Conservation (phyloP, 2,797 vertebrate species). For the Halcyon badia region DNA sequence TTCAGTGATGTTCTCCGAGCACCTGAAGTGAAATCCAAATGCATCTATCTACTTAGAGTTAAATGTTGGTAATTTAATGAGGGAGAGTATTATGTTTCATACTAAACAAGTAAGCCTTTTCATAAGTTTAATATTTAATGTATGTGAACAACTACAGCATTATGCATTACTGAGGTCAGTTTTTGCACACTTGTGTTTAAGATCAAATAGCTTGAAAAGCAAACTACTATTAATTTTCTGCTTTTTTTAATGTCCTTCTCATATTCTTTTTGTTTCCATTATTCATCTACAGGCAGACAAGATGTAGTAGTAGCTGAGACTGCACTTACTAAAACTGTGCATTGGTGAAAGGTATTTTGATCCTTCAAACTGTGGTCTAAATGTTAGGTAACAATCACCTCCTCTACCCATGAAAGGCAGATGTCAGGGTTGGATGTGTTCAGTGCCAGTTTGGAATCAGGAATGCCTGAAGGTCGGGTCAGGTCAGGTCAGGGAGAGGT, state of each 20-base stretch:
- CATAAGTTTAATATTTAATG: constrained; percentile 20
- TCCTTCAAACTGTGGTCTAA: background rate
- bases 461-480: background rate
- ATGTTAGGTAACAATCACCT: background rate
- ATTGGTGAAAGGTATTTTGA: background rate
- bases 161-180: background rate
- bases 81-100: constrained; percentile 14
- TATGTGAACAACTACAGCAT: background rate
- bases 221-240: background rate
- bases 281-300: background rate
- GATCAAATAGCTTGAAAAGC: background rate
- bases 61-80: constrained; percentile 38
- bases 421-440: background rate
- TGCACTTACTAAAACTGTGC: background rate
- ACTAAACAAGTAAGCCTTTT: constrained; percentile 49
- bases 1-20: background rate
- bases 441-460: background rate
- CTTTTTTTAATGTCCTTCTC: background rate
- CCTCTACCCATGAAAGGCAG: background rate
- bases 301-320: background rate
- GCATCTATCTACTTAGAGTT: constrained; percentile 39
- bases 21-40: constrained; percentile 19
- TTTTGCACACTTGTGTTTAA: background rate
- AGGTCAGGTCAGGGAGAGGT: background rate
- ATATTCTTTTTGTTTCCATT: background rate